These are phyloP conservation scores for Anthophora plumipes DNA, from an alignment of 2,888 invertebrate genomes.

Conservation along the genomic window DNA sequence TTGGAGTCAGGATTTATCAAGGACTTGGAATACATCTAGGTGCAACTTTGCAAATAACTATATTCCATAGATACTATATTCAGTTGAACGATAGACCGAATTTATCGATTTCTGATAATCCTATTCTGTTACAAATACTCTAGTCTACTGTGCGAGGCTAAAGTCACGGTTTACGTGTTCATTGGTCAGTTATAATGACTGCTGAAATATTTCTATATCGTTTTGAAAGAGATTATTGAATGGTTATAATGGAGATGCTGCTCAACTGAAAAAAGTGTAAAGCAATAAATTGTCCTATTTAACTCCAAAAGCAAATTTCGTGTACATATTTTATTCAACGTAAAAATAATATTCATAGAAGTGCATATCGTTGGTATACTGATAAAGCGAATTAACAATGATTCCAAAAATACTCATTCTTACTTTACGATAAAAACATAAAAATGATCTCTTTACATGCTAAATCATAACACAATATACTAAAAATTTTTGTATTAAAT, in stretches of 20 bases:
- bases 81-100: slow-evolving; percentile 26
- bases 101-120: slow-evolving; percentile 47
- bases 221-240: background rate
- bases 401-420: no score
- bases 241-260: background rate
- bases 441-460: no score
- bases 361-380: no score
- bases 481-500: no score
- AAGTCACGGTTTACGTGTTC: slow-evolving; percentile 12
- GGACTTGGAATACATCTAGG: slow-evolving; percentile 23
- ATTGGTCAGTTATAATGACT: slow-evolving; percentile 5
- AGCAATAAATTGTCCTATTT: no score
- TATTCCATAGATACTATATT: slow-evolving; percentile 23
- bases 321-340: no score
- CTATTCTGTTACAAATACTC: slow-evolving; percentile 30
- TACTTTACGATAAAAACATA: no score
- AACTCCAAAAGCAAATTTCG: no score
- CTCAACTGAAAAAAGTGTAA: no score
- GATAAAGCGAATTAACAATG: no score
- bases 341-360: no score
- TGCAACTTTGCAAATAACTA: slow-evolving; percentile 38
- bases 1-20: slow-evolving; percentile 37
- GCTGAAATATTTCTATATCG: background rate
- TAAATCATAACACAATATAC: no score
- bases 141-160: slow-evolving; percentile 20